Conservation (phyloP, 2,888 invertebrate genomes). For the Sturmia bella region DNA sequence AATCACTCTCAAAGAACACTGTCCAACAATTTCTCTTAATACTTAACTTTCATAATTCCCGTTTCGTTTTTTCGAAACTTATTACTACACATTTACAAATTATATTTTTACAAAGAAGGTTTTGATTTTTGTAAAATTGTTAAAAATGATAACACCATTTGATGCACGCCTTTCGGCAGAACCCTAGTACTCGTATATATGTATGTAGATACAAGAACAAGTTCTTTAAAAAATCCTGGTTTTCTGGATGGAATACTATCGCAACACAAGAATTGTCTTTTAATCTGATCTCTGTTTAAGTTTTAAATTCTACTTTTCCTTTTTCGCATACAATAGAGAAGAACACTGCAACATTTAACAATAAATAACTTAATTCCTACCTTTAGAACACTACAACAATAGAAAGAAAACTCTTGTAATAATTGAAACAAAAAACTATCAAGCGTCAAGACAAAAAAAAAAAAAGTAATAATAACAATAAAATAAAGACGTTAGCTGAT, state of each 20-base stretch:
- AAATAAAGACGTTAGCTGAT: neutral
- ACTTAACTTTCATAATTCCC: too few species aligned
- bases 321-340: slow-evolving; percentile 65
- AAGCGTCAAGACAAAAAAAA: neutral
- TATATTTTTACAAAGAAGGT: too few species aligned
- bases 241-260: neutral
- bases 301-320: slow-evolving; percentile 63
- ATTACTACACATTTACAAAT: too few species aligned
- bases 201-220: slow-evolving; percentile 14
- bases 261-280: slow-evolving; percentile 53
- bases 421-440: neutral
- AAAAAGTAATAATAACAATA: neutral
- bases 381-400: slow-evolving; percentile 44
- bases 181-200: too few species aligned
- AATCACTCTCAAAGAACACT: neutral
- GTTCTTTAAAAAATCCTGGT: neutral
- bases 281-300: slow-evolving; percentile 72
- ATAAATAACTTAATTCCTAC: slow-evolving; percentile 56
- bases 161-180: too few species aligned
- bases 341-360: slow-evolving; percentile 45
- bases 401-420: slow-evolving; percentile 20
- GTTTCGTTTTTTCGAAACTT: too few species aligned
- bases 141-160: too few species aligned
- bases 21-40: too few species aligned
- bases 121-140: too few species aligned